Base-by-base conservation (phyloP, 2,113 vertebrate genomes). In the Coturnix japonica region DNA sequence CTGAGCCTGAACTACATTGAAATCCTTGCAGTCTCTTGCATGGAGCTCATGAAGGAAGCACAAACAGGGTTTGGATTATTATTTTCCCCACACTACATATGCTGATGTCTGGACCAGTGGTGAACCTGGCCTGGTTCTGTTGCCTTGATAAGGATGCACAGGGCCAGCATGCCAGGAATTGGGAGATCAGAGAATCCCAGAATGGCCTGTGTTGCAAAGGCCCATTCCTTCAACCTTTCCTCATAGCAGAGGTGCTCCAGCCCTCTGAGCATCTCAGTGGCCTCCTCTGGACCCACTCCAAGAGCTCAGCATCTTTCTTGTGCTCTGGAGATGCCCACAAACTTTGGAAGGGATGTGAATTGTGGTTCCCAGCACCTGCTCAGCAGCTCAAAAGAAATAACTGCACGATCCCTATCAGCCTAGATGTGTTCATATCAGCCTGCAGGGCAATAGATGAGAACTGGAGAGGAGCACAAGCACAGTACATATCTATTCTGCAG, bases 21-120 rank as follows among this genome's bases (percentile, higher is more conserved):
- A 74, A 77, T 21, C 71, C 9, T 19, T 0, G 0, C 78, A 9
- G 60, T 1, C 2, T 17, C 6, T 26, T 47, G 21, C 39, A 41
- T 3, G 23, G 21, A 82, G 30, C 15, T 66, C 65, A 63, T 5
- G 18, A 63, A 85, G 33, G 12, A 39, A n/a, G 8, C 30, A 72
- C 61, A 63, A 89, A 79, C 20, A 89, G 75, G 46, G 5, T 28
- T 37, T 35, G 8, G 37, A 51, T 74, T 89, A 82, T 26, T n/a
- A 14, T 63, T 61, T 91, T 53, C 51, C 8, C 76, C 19, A 37
- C 25, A 9, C 13, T 53, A 59, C 22, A 33, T 28, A 37, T 39
- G 41, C 30, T 81, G 23, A 16, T 72, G 20, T 53, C 19, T 6
- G 5, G 35, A 39, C 4, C 47, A 57, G 53, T 0, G 0, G 6